These are phyloP conservation scores for Rachycentron canadum DNA, from an alignment of 2,797 vertebrate species.

Conservation along the genomic window DNA sequence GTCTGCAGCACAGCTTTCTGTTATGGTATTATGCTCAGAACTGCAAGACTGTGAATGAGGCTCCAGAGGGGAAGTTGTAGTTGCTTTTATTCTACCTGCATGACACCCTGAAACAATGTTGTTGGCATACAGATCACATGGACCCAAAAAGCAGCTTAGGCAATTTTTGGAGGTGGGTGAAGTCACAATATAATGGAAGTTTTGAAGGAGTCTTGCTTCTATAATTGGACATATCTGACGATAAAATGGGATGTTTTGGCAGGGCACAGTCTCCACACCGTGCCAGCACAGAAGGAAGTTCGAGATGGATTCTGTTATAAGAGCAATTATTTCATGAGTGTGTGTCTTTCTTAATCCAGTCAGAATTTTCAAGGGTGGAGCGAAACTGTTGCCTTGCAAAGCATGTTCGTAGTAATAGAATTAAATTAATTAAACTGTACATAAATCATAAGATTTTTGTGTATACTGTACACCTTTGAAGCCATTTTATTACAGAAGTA, in stretches of 20 bases:
- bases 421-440: neutral
- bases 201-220: conserved; percentile 29
- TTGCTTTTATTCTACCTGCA: conserved; percentile 20
- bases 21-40: conserved; percentile 52
- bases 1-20: conserved; percentile 56
- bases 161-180: conserved; percentile 23
- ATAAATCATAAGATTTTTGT: too few species aligned
- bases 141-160: conserved; percentile 28
- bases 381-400: neutral
- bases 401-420: neutral
- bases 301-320: conserved; percentile 3
- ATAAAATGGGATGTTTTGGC: conserved; percentile 50
- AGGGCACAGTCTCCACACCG: neutral
- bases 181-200: conserved; percentile 42
- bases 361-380: neutral
- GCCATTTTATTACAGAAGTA: neutral
- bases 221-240: conserved; percentile 37
- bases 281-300: conserved; percentile 17
- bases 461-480: too few species aligned
- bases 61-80: conserved; percentile 31
- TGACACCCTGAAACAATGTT: conserved; percentile 42
- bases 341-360: conserved; percentile 27
- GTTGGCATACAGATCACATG: conserved; percentile 52
- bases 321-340: conserved; percentile 2
- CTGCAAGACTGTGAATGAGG: conserved; percentile 26